Percentiles rank a stretch among this genome's conserved stretches.
Conservation (phyloP, 2,113 vertebrate species). For the Periophthalmus modestus region DNA sequence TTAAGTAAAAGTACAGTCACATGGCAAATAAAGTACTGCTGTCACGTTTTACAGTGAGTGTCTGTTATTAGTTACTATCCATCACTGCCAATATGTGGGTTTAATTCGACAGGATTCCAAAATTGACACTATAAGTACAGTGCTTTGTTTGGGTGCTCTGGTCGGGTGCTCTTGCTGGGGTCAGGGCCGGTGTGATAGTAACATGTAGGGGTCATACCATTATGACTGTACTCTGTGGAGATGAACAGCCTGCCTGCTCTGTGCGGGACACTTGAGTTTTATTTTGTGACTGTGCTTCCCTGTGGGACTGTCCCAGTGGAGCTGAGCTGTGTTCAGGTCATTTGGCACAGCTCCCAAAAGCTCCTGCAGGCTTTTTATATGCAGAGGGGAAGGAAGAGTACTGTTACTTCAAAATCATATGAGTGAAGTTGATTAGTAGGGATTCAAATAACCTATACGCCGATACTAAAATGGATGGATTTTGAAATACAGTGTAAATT, state of each 20-base stretch:
- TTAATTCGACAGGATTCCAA: background rate
- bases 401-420: no score
- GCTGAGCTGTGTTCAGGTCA: slow-evolving; percentile 52
- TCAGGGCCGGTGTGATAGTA: background rate
- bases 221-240: background rate
- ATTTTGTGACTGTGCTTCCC: slow-evolving; percentile 38
- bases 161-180: background rate
- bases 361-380: background rate
- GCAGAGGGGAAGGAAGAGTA: no score
- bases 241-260: slow-evolving; percentile 8
- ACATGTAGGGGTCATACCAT: background rate
- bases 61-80: no score
- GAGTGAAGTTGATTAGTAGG: no score
- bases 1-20: no score
- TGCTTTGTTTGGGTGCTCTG: no score
- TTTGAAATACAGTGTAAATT: no score
- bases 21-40: no score
- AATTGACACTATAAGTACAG: slow-evolving; percentile 27
- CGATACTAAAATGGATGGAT: no score
- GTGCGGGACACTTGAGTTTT: slow-evolving; percentile 35
- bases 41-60: no score
- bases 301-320: slow-evolving; percentile 43
- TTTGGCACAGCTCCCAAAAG: slow-evolving; percentile 62
- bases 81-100: background rate
- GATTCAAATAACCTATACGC: no score